A percentile compares a stretch with the other conserved stretches of the same genome.
These are phyloP conservation scores for Tyria jacobaeae DNA, from an alignment of 2,888 invertebrate genomes.

Conservation along the genomic window DNA sequence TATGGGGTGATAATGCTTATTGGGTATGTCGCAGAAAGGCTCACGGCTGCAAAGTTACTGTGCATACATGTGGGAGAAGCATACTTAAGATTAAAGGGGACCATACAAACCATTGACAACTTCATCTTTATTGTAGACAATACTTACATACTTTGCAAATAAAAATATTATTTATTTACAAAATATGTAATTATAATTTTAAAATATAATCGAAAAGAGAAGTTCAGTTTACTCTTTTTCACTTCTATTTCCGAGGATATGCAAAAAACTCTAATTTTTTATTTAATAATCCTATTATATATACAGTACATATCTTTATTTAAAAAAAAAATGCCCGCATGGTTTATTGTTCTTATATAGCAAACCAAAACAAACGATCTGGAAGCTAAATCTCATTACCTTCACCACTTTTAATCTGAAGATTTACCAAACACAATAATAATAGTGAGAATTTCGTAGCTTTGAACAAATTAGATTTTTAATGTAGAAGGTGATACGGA, in stretches of 20 bases:
- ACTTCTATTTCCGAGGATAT: neutral
- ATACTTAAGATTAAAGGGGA: conserved; percentile 43
- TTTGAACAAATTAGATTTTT: no score
- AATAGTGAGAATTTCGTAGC: no score
- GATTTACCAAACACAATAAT: neutral
- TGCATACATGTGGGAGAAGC: conserved; percentile 42
- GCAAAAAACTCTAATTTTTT: neutral
- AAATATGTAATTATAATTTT: neutral
- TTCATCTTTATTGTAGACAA: neutral
- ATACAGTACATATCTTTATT: no score
- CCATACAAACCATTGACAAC: conserved; percentile 36
- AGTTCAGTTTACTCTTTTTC: neutral
- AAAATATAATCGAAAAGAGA: neutral
- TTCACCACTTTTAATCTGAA: neutral
- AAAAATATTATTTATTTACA: neutral
- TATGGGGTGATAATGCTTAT: conserved; percentile 30
- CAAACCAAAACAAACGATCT: neutral
- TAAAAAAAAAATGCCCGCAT: no score
- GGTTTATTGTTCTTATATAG: no score
- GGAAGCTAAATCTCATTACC: neutral
- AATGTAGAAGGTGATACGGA: no score
- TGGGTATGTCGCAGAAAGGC: conserved; percentile 48
- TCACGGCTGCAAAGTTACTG: conserved; percentile 49
- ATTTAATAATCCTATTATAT: neutral
- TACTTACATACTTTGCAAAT: neutral